Percentiles rank a stretch among this genome's conserved stretches.
Conservation (phyloP, 2,113 vertebrate genomes). For the Leuciscus idus region DNA sequence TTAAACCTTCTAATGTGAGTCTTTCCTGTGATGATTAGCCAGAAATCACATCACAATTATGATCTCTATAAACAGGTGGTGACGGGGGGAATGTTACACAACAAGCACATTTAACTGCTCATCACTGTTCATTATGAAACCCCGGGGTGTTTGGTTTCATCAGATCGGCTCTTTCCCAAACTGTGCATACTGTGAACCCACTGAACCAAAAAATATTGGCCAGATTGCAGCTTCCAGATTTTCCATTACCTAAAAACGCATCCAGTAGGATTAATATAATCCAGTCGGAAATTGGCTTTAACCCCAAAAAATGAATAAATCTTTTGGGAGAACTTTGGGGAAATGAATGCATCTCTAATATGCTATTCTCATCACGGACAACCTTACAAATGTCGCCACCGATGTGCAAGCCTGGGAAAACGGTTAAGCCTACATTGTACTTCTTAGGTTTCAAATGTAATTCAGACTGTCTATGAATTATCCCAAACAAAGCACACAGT, state of each 20-base stretch:
- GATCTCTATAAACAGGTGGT: conserved; percentile 39
- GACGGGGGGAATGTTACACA: conserved; percentile 17
- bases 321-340: conserved; percentile 46
- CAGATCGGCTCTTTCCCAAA: conserved; percentile 3
- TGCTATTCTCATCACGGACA: conserved; percentile 49
- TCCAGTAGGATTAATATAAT: conserved; percentile 64
- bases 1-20: conserved; percentile 21
- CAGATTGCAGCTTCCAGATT: conserved; percentile 63
- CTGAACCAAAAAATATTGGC: conserved; percentile 49
- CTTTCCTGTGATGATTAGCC: background rate
- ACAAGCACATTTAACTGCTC: conserved; percentile 20
- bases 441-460: background rate
- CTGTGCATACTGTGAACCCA: background rate
- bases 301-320: conserved; percentile 61
- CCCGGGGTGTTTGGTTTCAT: background rate
- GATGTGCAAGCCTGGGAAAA: background rate
- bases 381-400: background rate
- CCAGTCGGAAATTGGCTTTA: conserved; percentile 68
- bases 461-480: background rate
- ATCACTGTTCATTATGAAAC: conserved; percentile 13
- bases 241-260: conserved; percentile 53
- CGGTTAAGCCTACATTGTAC: background rate
- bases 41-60: conserved; percentile 39
- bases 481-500: background rate
- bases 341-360: conserved; percentile 53